Conservation (phyloP, 2,797 vertebrate genomes). For the Cygnus olor region DNA sequence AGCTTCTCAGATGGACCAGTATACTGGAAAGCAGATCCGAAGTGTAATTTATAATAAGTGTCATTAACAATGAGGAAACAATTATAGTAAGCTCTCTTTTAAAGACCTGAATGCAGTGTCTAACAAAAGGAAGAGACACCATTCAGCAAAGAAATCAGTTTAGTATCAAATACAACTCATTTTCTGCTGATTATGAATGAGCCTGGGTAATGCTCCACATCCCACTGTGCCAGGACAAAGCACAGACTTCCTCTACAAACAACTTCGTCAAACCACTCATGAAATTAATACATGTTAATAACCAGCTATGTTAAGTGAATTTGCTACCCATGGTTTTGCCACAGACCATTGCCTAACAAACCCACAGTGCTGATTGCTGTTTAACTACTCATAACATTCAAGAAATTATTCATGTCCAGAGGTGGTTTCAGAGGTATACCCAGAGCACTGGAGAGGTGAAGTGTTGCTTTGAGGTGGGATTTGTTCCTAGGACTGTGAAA, state of each 20-base stretch:
- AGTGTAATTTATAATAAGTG: background rate
- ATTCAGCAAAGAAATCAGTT: slow-evolving; percentile 5
- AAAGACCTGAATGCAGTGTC: background rate
- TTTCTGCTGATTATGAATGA: slow-evolving; percentile 16
- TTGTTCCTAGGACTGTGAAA: background rate
- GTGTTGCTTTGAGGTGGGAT: background rate
- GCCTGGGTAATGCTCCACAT: background rate
- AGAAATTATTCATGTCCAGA: background rate
- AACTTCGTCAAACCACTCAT: background rate
- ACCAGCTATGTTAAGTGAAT: background rate
- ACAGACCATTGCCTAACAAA: slow-evolving; percentile 3
- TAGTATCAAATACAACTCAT: background rate
- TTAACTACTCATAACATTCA: background rate
- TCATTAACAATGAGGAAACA: background rate
- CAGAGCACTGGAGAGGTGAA: background rate
- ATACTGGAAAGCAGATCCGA: background rate
- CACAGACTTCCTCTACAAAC: background rate
- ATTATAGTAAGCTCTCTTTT: background rate
- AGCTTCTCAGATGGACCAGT: background rate
- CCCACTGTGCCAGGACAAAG: slow-evolving; percentile 23
- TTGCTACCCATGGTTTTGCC: slow-evolving; percentile 2
- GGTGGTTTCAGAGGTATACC: background rate
- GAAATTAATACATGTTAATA: slow-evolving; percentile 21
- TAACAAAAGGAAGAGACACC: background rate
- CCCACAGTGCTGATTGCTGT: background rate